Conservation (phyloP, 2,888 invertebrate genomes). For the Criorhina ranunculi region DNA sequence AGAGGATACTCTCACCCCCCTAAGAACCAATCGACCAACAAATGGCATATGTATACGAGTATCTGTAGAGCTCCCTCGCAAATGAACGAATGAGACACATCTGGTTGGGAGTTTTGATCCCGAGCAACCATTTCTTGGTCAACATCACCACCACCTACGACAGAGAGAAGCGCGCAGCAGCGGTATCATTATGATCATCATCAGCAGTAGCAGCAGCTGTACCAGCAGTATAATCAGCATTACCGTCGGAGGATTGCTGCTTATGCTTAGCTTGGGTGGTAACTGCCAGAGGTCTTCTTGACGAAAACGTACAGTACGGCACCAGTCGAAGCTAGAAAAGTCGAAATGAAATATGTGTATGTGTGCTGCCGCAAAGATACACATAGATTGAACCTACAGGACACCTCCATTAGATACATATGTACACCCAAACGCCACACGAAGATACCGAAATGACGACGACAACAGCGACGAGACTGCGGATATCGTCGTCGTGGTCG, state of each 20-base stretch:
- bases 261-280: slow-evolving; percentile 45
- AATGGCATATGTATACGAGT: slow-evolving; percentile 44
- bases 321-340: slow-evolving; percentile 32
- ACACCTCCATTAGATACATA: slow-evolving; percentile 51
- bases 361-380: slow-evolving; percentile 43
- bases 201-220: slow-evolving; percentile 32
- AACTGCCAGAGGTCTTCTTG: slow-evolving; percentile 39
- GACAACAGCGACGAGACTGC: slow-evolving; percentile 75
- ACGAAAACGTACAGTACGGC: slow-evolving; percentile 45
- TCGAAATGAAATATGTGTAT: slow-evolving; percentile 55
- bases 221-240: slow-evolving; percentile 44
- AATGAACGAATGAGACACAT: slow-evolving; percentile 65
- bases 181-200: slow-evolving; percentile 69
- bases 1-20: slow-evolving; percentile 41
- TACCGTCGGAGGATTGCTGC: slow-evolving; percentile 51
- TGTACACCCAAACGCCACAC: slow-evolving; percentile 23
- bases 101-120: slow-evolving; percentile 68
- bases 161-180: slow-evolving; percentile 63
- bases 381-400: slow-evolving; percentile 35
- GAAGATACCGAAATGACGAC: slow-evolving; percentile 41
- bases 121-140: slow-evolving; percentile 71
- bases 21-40: slow-evolving; percentile 40
- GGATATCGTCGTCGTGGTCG: slow-evolving; percentile 82
- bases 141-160: slow-evolving; percentile 51
- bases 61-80: slow-evolving; percentile 27